Base-by-base conservation (phyloP, 2,797 vertebrate genomes). In the Chelon auratus region DNA sequence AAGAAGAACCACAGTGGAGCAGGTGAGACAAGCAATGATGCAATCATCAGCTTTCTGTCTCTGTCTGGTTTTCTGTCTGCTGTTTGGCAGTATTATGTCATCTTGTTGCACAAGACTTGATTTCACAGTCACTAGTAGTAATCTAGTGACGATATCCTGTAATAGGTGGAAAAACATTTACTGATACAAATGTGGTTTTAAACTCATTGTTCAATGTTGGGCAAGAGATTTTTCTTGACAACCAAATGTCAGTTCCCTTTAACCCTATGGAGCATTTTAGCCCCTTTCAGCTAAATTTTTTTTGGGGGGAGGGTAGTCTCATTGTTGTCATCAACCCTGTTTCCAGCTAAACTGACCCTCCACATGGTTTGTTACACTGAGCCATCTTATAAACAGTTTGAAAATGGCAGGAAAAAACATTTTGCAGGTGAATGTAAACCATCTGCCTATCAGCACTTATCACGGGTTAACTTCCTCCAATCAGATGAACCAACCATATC, bases 31-130 rank as follows among this genome's bases (percentile, higher is more conserved):
- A 78, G 69, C 3, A 10, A 58, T 75, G 87, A 51, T 48, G 72
- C 77, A 82, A 85, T 84, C 76, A 74, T 83, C 73, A 81, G 67
- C 77, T 70, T 87, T 86, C 75, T 62, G 71, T 51, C 53, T 68
- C 68, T 8, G 53, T 84, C 86, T 90, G 87, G 4, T 60, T 78
- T 48, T 56, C 64, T 59, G 42, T 64, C 64, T 24, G 36, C 71
- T 45, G 53, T 84, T 65, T 64, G 76, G 56, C 53, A 79, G 20
- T 43, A 56, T 83, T 75, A 88, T 30, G 68, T 89, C 84, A 87
- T 67, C 59, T 47, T 78, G 65, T 67, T 78, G 60, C 42, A 63
- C 62, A 82, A 83, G 71, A 26, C 15, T 17, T 63, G 33, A 45
- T 53, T 71, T 14, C 37, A 61, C 18, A 61, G 45, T 7, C 30